These are phyloP conservation scores for Stratiomys singularior DNA, from an alignment of 2,888 invertebrate genomes.

Conservation along the genomic window DNA sequence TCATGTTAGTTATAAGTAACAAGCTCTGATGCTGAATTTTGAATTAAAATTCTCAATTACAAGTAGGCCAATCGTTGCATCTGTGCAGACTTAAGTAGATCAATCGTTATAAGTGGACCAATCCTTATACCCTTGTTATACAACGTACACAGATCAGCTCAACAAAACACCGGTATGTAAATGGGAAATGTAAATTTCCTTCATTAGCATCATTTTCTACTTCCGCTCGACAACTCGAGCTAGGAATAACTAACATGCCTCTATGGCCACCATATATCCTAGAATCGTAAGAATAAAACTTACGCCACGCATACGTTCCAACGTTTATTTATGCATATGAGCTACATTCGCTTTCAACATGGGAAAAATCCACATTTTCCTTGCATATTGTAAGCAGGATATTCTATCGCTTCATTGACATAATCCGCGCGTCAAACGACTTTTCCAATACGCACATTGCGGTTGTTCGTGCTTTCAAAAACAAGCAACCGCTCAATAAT, in stretches of 20 bases:
- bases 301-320: neutral
- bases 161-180: neutral
- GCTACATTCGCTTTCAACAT: neutral
- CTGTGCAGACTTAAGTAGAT: no score
- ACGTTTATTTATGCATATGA: neutral
- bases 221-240: neutral
- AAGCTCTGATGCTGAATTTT: no score
- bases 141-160: no score
- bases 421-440: neutral
- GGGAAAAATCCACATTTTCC: neutral
- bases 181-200: constrained; percentile 25
- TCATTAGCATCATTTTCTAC: constrained; percentile 16
- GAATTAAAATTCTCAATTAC: no score
- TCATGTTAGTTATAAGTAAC: no score
- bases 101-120: no score
- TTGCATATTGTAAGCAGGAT: constrained; percentile 6
- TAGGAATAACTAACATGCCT: neutral
- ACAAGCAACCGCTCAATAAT: neutral
- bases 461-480: no score
- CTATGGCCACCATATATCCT: no score
- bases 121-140: no score
- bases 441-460: neutral
- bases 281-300: no score
- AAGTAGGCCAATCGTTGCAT: no score
- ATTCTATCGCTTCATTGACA: constrained; percentile 1